Evolutionary conservation across 1,140 invertebrate genomes (phyloP).

Genomic region (Drosophila baimaii): DNA sequence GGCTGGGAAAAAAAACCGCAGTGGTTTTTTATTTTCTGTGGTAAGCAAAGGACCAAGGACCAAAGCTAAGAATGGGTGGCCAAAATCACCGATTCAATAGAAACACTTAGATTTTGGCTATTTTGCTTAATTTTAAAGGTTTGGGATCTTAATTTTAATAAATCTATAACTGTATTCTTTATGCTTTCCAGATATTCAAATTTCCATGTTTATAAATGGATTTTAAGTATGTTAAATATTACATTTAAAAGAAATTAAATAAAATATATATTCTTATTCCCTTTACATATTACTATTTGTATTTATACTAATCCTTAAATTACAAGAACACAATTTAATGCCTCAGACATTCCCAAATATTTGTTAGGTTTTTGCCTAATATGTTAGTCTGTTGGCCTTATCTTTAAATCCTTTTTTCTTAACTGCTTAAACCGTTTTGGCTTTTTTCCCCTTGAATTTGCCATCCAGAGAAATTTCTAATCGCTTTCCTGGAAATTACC

Average conservation of each 20-base stretch:
- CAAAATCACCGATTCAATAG: not conserved
- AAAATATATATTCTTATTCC: not conserved
- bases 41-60: conserved; percentile 9
- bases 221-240: too few relatives aligned
- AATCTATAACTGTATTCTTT: not conserved
- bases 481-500: conserved; percentile 74
- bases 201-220: too few relatives aligned
- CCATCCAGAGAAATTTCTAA: conserved; percentile 53
- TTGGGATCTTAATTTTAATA: not conserved
- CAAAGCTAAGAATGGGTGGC: not conserved
- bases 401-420: conserved; percentile 51
- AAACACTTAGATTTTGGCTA: not conserved
- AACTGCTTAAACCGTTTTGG: conserved; percentile 17
- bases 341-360: not conserved
- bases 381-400: conserved; percentile 46
- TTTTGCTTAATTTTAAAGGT: not conserved
- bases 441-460: conserved; percentile 36
- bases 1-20: conserved; percentile 33
- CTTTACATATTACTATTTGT: not conserved
- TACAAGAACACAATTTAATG: not conserved
- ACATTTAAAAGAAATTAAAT: not conserved
- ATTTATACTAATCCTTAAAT: too few relatives aligned
- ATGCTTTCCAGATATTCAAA: too few relatives aligned
- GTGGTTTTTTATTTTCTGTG: conserved; percentile 24
- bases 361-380: conserved; percentile 20